Percentiles rank a stretch among this genome's conserved stretches.
Conservation (phyloP, 2,113 vertebrate species). For the Grantiella picta region DNA sequence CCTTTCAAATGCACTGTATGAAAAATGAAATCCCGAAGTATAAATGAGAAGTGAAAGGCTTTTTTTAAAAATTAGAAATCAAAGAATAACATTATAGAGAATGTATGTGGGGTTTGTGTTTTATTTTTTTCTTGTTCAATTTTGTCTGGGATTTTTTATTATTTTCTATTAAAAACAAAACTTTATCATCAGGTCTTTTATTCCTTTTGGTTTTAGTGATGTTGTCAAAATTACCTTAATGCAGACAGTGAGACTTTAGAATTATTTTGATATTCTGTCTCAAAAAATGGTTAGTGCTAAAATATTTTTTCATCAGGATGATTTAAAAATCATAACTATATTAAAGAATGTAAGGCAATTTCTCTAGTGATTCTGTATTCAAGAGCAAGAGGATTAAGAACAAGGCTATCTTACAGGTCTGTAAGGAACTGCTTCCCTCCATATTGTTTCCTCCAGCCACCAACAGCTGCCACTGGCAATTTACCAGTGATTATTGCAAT, state of each 20-base stretch:
- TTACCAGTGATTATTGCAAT: neutral
- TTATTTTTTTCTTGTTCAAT: neutral
- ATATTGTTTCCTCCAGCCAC: accelerated
- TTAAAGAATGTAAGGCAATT: neutral
- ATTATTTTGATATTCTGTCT: neutral
- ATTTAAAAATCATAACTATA: neutral
- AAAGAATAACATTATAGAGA: neutral
- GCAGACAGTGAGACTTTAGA: neutral
- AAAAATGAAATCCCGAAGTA: neutral
- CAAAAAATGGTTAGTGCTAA: neutral
- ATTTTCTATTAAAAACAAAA: neutral
- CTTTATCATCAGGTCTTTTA: neutral
- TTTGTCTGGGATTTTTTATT: neutral
- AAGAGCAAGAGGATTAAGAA: neutral
- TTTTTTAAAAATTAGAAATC: neutral
- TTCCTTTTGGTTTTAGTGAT: neutral
- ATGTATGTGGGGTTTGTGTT: neutral
- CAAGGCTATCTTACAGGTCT: neutral
- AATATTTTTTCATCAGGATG: neutral
- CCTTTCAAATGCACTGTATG: neutral
- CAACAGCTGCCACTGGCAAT: neutral
- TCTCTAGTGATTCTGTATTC: neutral
- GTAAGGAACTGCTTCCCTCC: neutral
- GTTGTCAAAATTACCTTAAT: neutral
- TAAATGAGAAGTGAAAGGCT: neutral